Base-by-base conservation (phyloP, 1,140 invertebrate species). In the Chlorops oryzae region DNA sequence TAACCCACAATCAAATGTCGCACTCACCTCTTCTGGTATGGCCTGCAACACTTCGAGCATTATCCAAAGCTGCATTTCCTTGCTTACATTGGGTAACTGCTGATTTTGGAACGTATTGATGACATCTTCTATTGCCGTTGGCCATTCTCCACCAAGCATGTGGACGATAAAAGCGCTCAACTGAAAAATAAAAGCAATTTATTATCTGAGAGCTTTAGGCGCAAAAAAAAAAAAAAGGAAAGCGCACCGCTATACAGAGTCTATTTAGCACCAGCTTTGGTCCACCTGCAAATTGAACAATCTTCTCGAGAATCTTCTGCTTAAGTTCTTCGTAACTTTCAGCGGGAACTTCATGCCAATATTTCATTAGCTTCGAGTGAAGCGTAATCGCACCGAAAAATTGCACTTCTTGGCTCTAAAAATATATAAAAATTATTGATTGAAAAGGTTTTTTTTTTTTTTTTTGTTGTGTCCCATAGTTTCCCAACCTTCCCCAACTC, bases 351-450 rank as follows among this genome's bases (percentile, higher is more conserved):
- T 94, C 88, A 61, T 81, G 75, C 88, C 88, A 95, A 63, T 83
- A 83, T 67, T 87, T 86, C 53, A 88, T 82, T 28, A 96, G 81
- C 74, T 96, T 96, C 0, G 82, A 80, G 61, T 95, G 87, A 32
- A 96, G 72, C 40, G 89, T 91, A 42, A 85, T 90, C 6, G 92
- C 91, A 48, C 86, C 92, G 80, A 92, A 96, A 75, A 91, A 95
- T 72, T 94, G 90, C 4, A 92, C 85, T 76, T 94, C 90, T 46
- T 82, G 80, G 37, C 81, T 75, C 90, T 94, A 50, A 25, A 28
- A 38, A 28, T 21, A 38, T 34, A 18, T 21, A 44, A 25, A 43
- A 12, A 49, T 25, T 35, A 28, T 3, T 51, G 45, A 25, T 38
- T 20, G 27, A 18, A 6, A 48, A 21, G 17, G 18, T 20, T 25